Evolutionary conservation across 2,888 invertebrate species (phyloP), one percentile per base, ranked within the genome.

Genomic region (Hypsopygia costalis): DNA sequence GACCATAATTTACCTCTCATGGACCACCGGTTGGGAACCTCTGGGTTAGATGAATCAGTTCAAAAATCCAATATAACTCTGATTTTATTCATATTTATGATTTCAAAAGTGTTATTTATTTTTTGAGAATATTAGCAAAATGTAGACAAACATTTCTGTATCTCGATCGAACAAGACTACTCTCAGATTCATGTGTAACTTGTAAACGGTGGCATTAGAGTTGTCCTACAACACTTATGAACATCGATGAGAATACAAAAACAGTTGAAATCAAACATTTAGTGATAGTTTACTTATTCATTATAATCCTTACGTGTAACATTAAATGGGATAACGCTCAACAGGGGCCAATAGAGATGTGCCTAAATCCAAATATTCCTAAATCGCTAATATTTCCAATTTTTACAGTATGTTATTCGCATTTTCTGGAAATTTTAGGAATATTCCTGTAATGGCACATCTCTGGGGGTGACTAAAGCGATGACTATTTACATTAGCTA

Each of bases 401-500:
- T 16, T 16, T 4, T 3, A 16, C 16, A 4, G 16, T 16, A 16
- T 16, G 4, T 16, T 16, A 16, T 16, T 16, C 4, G 16, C 4
- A 16, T 16, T 16, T 16, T 16, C 16, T 4, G 16, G 2, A 4
- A 16, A 3, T 16, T 4, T 16, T 16, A 3, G 16, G 16, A 16
- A 16, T 16, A 16, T 16, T 16, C 4, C 16, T 4, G 16, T 16
- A 25, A 25, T 25, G 6, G 25, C 8, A 25, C 25, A 25, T 4
- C 31, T n/a, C 4, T 31, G 10, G 3, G 6, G 11, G 11, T 6
- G 63, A 64, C 51, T 54, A 60, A 73, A 73, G 76, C 76, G 52
- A 73, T 69, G 59, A 62, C 1, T 83, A 80, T 77, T 68, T 77
- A 77, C 82, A 74, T 44, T 55, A 58, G 65, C 47, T 49, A 53